Conservation (phyloP, 2,888 invertebrate genomes). For the Trachelus iudaicus region DNA sequence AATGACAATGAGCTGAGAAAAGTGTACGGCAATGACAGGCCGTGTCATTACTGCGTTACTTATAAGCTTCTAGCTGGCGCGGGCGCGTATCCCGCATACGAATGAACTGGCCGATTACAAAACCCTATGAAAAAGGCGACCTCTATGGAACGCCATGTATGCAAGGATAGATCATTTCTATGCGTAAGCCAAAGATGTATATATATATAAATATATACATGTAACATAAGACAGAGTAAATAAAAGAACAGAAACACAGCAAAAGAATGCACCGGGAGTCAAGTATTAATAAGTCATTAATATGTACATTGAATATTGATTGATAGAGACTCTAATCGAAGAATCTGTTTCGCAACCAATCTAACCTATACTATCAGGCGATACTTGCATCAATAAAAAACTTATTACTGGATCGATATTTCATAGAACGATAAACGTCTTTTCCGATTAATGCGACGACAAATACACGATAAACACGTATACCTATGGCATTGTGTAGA, state of each 20-base stretch:
- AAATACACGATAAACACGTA: background rate
- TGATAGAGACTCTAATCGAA: constrained; percentile 32
- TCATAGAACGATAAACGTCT: background rate
- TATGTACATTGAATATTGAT: constrained; percentile 56
- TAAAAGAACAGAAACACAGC: background rate
- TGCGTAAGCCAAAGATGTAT: background rate
- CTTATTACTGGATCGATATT: background rate
- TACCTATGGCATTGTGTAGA: background rate
- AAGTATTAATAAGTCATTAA: constrained; percentile 48
- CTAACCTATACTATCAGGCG: background rate
- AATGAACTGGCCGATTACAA: constrained; percentile 51
- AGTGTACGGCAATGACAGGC: constrained; percentile 55
- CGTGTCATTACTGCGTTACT: constrained; percentile 60
- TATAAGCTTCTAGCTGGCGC: constrained; percentile 47
- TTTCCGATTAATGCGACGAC: background rate
- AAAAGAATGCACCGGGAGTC: background rate
- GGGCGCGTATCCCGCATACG: constrained; percentile 47
- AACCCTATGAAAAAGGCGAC: constrained; percentile 48
- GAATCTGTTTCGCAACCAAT: constrained; percentile 37
- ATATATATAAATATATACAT: background rate
- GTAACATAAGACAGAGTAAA: background rate
- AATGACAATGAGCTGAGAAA: constrained; percentile 54
- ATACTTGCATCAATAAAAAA: background rate
- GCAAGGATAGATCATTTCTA: constrained; percentile 31
- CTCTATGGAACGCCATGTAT: constrained; percentile 45